phyloP scores from a whole-genome alignment of 2,888 invertebrate species.

The Trichacis sp. region DNA sequence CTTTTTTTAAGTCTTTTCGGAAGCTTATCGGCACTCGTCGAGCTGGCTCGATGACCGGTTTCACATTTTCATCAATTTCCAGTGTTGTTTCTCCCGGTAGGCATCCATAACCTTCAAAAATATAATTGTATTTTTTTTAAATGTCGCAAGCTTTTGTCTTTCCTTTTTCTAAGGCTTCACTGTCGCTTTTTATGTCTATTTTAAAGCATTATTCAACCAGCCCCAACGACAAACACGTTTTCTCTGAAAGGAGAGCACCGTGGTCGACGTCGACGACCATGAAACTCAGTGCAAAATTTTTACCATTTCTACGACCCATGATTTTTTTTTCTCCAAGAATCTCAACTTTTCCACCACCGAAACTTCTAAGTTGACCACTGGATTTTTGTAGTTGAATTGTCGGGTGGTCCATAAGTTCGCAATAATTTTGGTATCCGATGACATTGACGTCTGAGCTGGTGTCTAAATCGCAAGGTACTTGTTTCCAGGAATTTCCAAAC shows the following conservation, averaged over 20 bases:
- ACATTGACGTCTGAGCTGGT: slow-evolving; percentile 11
- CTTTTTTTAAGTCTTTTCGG: slow-evolving; percentile 8
- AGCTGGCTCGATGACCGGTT: slow-evolving; percentile 4
- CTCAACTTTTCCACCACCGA: not conserved
- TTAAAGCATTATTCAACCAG: slow-evolving; percentile 4
- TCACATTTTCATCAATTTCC: not conserved
- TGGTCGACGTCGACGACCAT: slow-evolving; percentile 1
- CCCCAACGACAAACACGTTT: not conserved
- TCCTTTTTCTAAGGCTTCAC: not conserved
- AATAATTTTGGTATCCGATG: slow-evolving; percentile 2
- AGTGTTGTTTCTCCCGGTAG: not conserved
- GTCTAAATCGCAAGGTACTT: slow-evolving; percentile 10
- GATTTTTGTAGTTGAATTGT: not conserved
- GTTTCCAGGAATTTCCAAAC: not conserved
- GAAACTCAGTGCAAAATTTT: not conserved
- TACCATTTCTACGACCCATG: not conserved
- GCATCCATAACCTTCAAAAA: not conserved
- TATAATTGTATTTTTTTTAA: not conserved
- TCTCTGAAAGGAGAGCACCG: not conserved
- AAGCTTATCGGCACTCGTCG: slow-evolving; percentile 1
- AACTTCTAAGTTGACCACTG: not conserved
- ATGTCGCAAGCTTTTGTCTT: not conserved
- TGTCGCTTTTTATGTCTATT: not conserved
- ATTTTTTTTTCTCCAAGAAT: slow-evolving; percentile 3
- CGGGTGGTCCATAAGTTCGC: not conserved